A percentile compares a stretch with the other conserved stretches of the same genome.
Conservation (phyloP, 2,797 vertebrate species). For the Coracias cyanogaster region DNA sequence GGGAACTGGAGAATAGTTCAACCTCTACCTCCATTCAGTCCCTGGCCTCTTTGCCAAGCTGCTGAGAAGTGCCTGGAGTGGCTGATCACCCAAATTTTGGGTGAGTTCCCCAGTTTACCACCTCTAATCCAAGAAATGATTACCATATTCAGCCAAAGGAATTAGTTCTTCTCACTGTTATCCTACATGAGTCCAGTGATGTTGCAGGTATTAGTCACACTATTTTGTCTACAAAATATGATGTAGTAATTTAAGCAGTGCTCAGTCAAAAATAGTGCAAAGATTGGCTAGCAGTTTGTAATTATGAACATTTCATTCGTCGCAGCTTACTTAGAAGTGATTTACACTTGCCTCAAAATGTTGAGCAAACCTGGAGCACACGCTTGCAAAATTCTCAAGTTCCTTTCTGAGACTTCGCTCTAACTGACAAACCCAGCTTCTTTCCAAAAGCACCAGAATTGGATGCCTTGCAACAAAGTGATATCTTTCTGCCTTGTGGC, state of each 20-base stretch:
- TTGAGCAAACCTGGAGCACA: constrained; percentile 48
- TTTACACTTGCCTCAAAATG: constrained; percentile 73
- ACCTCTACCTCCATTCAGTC: background rate
- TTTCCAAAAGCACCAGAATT: constrained; percentile 16
- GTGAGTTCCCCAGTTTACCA: background rate
- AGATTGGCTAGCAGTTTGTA: constrained; percentile 66
- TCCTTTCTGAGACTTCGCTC: background rate
- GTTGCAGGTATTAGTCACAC: constrained; percentile 31
- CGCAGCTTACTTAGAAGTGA: constrained; percentile 61
- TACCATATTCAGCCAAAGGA: background rate
- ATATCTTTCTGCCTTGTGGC: background rate
- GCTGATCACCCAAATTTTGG: background rate
- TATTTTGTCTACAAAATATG: constrained; percentile 47
- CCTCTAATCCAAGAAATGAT: background rate
- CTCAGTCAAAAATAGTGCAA: constrained; percentile 61
- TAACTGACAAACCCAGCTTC: background rate
- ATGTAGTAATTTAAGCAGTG: constrained; percentile 60
- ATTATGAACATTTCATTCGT: constrained; percentile 55
- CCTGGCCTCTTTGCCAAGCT: background rate
- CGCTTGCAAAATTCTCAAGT: background rate
- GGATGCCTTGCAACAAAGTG: background rate
- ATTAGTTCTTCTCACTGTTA: background rate
- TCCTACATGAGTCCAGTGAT: background rate
- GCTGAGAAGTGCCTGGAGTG: background rate
- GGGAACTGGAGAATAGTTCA: background rate